These are phyloP conservation scores for Pipistrellus pygmaeus DNA, from an alignment of 2,797 vertebrate genomes.

Conservation along the genomic window DNA sequence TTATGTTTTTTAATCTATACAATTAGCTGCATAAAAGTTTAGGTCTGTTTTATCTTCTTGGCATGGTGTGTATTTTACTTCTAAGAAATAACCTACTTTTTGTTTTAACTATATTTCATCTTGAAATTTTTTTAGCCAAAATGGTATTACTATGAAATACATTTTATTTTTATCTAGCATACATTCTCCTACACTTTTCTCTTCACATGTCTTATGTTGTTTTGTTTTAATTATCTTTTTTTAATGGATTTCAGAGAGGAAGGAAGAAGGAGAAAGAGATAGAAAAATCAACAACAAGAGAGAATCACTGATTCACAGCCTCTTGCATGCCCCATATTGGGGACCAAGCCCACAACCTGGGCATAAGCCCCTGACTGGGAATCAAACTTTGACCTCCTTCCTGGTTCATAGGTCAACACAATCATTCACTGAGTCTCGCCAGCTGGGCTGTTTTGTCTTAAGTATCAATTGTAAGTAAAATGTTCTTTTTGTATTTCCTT, in stretches of 20 bases:
- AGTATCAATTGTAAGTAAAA: not conserved
- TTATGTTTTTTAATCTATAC: not conserved
- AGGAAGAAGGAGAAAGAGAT: no score
- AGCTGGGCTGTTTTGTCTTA: not conserved
- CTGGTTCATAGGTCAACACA: no score
- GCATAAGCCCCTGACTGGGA: no score
- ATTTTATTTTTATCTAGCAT: not conserved
- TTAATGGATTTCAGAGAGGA: no score
- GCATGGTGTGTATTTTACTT: not conserved
- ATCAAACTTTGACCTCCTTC: no score
- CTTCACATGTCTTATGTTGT: not conserved
- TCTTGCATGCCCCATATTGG: no score
- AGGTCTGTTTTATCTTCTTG: not conserved
- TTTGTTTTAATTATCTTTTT: not conserved
- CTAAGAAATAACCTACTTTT: not conserved
- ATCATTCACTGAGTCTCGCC: no score
- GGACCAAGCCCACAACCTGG: no score
- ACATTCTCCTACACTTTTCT: not conserved
- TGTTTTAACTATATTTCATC: not conserved
- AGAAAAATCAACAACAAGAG: no score
- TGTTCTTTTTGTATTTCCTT: not conserved
- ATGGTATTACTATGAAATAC: not conserved
- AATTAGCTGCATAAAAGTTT: not conserved
- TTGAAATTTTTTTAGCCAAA: constrained; percentile 2
- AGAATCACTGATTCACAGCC: no score